Evolutionary conservation across 23 tunicate species (phyloP).

Genomic region (Styela clava): DNA sequence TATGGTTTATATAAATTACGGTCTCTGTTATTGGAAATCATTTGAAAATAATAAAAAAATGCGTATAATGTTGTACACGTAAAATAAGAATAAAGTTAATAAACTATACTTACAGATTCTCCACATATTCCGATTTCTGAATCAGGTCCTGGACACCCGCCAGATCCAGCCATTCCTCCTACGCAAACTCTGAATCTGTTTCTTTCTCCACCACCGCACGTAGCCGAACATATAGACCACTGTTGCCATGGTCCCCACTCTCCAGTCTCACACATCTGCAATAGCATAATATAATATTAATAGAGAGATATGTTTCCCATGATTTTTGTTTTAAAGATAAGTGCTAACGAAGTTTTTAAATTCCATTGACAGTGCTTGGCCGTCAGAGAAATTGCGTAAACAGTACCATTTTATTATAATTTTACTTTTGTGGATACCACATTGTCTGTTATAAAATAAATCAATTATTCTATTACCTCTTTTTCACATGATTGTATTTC

Average conservation of each 20-base stretch:
- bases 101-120: slow-evolving; percentile 9
- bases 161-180: slow-evolving; percentile 27
- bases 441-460: too few species aligned
- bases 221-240: slow-evolving; percentile 56
- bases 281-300: neutral
- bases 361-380: too few species aligned
- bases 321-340: neutral
- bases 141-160: slow-evolving; percentile 45
- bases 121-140: slow-evolving; percentile 34
- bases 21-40: neutral
- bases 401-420: neutral
- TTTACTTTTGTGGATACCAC: too few species aligned
- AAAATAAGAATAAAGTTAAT: neutral
- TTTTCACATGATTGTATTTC: neutral
- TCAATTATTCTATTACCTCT: too few species aligned
- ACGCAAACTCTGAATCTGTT: slow-evolving; percentile 46
- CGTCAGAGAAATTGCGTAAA: too few species aligned
- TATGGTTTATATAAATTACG: too few species aligned
- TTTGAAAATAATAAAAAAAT: neutral
- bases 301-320: neutral
- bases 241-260: slow-evolving; percentile 59
- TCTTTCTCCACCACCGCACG: slow-evolving; percentile 72
- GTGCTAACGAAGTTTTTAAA: too few species aligned
- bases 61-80: neutral
- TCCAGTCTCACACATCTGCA: slow-evolving; percentile 31